Evolutionary conservation across 1,140 invertebrate species (phyloP), one percentile per base, ranked within the genome.

Genomic region (Heliothis subflexa): DNA sequence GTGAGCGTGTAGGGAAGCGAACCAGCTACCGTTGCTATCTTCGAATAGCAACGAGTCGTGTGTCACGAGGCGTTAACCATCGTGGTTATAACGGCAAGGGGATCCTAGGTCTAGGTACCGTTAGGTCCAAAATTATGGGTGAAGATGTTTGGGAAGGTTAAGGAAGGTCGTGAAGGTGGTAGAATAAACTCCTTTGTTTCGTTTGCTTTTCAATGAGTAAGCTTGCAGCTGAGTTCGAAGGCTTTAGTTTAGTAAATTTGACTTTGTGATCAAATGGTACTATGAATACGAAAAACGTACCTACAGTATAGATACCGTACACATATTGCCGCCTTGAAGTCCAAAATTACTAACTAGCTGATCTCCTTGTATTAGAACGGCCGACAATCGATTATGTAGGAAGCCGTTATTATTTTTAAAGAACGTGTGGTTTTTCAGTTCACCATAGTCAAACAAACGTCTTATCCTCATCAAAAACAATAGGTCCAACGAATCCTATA

Each of bases 41-140:
- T n/a, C 45, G 72, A 62, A 62, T 75, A 64, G 45, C 64, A 75
- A 75, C 45, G 18, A 75, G 73, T 75, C 73, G 73, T 75, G 73
- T 75, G 73, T 75, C 73, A 75, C 73, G 73, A 75, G 73, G 47
- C 66, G 59, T 75, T 75, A 75, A 62, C 59, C 73, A 75, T 75
- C 73, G 57, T 28, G 21, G 49, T 25, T 64, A 21, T 70, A 70
- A 70, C 66, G 66, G 66, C 50, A 75, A 59, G 25, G 57, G 21
- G 54, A 50, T 33, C 59, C 59, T 52, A 52, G 59, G 73, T 62
- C 72, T 25, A 7, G 9, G 18, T 70, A 18, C 47, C 66, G 66
- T 70, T 70, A 5, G 12, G 12, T 10, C 18, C 21, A 13, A 70
- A 70, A 70, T 50, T 52, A 40, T 28, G 16, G 62, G 16, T 40